A percentile compares a stretch with the other conserved stretches of the same genome.
Evolutionary conservation across 1,140 invertebrate species (phyloP).

Genomic region (Portunus trituberculatus): DNA sequence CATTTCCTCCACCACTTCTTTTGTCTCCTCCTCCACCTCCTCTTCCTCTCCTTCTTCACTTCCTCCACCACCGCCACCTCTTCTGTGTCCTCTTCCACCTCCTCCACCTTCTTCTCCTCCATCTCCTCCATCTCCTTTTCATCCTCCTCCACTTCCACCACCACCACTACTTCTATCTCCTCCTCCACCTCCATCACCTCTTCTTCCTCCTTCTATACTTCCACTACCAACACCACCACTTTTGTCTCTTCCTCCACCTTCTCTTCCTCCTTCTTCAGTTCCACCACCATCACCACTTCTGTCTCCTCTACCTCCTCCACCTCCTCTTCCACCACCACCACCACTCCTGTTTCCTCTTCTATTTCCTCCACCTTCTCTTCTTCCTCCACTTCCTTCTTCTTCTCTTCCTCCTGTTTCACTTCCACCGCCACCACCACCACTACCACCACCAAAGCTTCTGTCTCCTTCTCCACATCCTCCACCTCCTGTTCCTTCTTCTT

Average conservation of each 20-base stretch:
- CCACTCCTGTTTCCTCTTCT: not conserved
- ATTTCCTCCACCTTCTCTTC: not conserved
- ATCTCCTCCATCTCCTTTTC: not conserved
- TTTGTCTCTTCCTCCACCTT: not conserved
- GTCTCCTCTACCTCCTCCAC: not conserved
- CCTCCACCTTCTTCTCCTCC: not conserved
- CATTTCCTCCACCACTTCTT: too few relatives aligned
- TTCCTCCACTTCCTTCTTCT: not conserved
- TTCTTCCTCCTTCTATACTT: not conserved
- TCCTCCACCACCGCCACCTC: not conserved
- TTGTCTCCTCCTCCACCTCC: too few relatives aligned
- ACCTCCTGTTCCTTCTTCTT: too few relatives aligned
- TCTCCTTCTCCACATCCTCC: not conserved
- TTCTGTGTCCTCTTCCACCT: not conserved
- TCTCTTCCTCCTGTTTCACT: too few relatives aligned
- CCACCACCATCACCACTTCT: not conserved
- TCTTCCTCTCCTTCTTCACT: not conserved
- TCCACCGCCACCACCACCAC: not conserved
- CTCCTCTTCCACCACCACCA: not conserved
- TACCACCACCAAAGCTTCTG: not conserved
- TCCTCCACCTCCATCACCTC: not conserved
- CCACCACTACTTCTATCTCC: too few relatives aligned
- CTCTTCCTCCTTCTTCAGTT: too few relatives aligned
- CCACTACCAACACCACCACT: too few relatives aligned
- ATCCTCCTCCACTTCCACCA: not conserved